These are phyloP conservation scores for Tinea trinotella DNA, from an alignment of 2,888 invertebrate genomes.

Conservation along the genomic window DNA sequence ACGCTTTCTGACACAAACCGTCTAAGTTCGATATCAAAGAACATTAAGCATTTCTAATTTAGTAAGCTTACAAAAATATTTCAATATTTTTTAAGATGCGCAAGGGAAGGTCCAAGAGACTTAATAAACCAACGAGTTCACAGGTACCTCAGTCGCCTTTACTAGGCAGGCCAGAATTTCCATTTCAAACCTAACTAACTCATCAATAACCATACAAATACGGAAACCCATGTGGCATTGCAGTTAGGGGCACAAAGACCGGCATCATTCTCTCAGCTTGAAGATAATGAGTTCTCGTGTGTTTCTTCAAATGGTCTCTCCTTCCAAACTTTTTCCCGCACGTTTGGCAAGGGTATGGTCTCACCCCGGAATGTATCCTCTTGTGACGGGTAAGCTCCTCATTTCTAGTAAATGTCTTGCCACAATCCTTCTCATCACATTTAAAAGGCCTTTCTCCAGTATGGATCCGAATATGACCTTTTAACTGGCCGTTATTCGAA, in stretches of 20 bases:
- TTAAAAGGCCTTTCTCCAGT: constrained; percentile 92
- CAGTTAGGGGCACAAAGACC: constrained; percentile 73
- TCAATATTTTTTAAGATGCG: too few species aligned
- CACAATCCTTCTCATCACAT: constrained; percentile 88
- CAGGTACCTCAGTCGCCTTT: too few species aligned
- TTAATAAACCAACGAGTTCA: too few species aligned
- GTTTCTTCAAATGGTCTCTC: constrained; percentile 95
- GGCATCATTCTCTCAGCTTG: constrained; percentile 75
- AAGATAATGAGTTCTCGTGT: constrained; percentile 85
- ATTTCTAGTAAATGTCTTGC: constrained; percentile 92
- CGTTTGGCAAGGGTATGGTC: constrained; percentile 87
- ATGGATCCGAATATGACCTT: constrained; percentile 92
- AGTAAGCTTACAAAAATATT: too few species aligned
- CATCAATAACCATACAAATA: constrained; percentile 73
- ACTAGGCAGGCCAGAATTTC: too few species aligned
- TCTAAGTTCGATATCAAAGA: too few species aligned
- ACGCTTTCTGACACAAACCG: too few species aligned
- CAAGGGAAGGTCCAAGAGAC: too few species aligned
- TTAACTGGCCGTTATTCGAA: constrained; percentile 94
- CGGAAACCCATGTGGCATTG: constrained; percentile 56
- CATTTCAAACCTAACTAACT: too few species aligned
- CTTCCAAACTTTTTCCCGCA: constrained; percentile 95
- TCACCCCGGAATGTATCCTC: constrained; percentile 88
- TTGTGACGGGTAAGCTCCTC: constrained; percentile 94
- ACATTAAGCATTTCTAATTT: too few species aligned